These are phyloP conservation scores for Turdus rufiventris DNA, from an alignment of 2,113 vertebrate species.

Conservation along the genomic window DNA sequence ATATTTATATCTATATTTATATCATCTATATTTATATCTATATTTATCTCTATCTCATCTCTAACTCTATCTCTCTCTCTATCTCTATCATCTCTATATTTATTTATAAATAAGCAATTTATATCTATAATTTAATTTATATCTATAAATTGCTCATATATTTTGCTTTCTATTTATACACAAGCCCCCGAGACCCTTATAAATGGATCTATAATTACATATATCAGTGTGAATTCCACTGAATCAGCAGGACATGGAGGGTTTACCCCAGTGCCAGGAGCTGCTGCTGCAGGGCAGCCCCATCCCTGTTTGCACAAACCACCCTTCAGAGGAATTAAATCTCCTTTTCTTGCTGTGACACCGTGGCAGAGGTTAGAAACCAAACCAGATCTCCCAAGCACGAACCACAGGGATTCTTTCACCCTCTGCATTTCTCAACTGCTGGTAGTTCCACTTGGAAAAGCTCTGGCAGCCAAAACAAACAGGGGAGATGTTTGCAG, in stretches of 20 bases:
- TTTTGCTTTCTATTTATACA: too few relatives aligned
- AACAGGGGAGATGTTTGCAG: slow-evolving; percentile 14
- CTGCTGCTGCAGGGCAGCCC: background rate
- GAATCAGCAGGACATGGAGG: background rate
- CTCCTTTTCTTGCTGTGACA: background rate
- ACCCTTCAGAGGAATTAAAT: background rate
- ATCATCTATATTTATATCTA: too few relatives aligned
- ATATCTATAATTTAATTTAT: too few relatives aligned
- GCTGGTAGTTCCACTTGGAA: background rate
- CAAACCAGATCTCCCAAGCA: background rate
- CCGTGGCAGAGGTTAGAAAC: background rate
- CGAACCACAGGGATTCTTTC: background rate
- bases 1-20: too few relatives aligned
- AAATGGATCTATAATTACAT: too few relatives aligned
- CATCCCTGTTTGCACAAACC: fast-evolving
- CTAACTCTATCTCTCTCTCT: too few relatives aligned
- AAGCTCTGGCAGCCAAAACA: slow-evolving; percentile 42
- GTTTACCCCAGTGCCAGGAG: background rate
- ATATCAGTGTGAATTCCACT: fast-evolving
- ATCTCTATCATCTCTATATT: too few relatives aligned
- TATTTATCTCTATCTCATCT: too few relatives aligned
- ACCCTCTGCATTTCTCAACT: background rate
- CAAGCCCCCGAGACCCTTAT: background rate
- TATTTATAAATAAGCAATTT: too few relatives aligned
- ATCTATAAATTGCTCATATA: too few relatives aligned